phyloP scores from a whole-genome alignment of 2,113 vertebrate genomes.

The Casuarius casuarius region DNA sequence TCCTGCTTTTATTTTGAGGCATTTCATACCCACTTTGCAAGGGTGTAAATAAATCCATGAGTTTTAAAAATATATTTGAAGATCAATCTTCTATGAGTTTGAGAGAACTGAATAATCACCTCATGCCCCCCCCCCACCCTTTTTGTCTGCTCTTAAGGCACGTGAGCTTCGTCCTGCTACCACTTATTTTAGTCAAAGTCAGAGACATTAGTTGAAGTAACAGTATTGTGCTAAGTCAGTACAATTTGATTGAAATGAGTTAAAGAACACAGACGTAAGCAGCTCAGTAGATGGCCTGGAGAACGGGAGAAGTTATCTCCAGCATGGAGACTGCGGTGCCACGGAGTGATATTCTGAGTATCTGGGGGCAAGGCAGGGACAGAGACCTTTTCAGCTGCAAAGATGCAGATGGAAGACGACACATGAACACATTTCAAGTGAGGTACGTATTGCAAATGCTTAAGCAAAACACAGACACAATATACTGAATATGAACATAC shows the following conservation, averaged over 20 bases:
- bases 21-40: background rate
- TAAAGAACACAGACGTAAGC: background rate
- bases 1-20: background rate
- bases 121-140: background rate
- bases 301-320: background rate
- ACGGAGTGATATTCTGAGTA: background rate
- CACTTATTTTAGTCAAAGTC: background rate
- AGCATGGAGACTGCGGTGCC: background rate
- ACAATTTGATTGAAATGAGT: background rate
- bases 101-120: background rate
- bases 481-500: rapidly evolving
- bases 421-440: rapidly evolving
- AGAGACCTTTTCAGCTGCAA: background rate
- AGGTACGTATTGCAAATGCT: background rate
- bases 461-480: background rate
- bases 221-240: rapidly evolving
- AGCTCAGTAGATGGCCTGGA: background rate
- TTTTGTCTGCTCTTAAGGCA: background rate
- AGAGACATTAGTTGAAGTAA: background rate
- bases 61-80: background rate
- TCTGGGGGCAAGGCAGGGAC: background rate
- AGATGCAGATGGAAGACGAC: background rate
- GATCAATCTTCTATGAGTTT: background rate
- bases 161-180: background rate
- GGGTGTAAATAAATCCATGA: background rate